A percentile compares a stretch with the other conserved stretches of the same genome.
These are phyloP conservation scores for Muricea muricata DNA, from an alignment of 92 coral and sea anemone genomes.

Conservation along the genomic window DNA sequence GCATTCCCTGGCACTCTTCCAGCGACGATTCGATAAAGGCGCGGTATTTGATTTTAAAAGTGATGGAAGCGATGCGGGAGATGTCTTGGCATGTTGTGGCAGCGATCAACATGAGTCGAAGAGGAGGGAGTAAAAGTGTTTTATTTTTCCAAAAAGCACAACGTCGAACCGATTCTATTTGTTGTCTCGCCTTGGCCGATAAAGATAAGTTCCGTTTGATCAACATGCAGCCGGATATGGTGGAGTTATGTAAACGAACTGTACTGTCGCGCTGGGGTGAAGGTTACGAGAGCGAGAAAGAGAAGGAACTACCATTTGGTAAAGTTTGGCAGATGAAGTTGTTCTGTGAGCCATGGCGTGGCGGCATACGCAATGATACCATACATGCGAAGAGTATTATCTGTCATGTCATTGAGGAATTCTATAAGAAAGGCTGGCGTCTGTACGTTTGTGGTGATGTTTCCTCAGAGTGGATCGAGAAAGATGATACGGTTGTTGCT, in stretches of 20 bases:
- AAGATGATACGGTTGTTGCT: neutral
- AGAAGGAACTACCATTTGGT: neutral
- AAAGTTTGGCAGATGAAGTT: constrained; percentile 21
- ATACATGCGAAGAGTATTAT: constrained; percentile 49
- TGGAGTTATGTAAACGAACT: constrained; percentile 9
- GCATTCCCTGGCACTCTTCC: constrained; percentile 66
- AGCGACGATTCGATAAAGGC: constrained; percentile 55
- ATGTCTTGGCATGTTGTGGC: constrained; percentile 60
- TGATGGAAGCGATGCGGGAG: constrained; percentile 54
- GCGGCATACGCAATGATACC: neutral
- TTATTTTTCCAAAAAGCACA: constrained; percentile 48
- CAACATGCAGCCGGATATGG: constrained; percentile 51
- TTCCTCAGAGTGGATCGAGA: constrained; percentile 13
- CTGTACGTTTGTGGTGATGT: constrained; percentile 53
- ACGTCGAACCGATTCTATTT: constrained; percentile 31
- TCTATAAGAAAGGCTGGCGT: constrained; percentile 48
- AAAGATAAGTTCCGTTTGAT: constrained; percentile 62
- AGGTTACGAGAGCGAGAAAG: neutral
- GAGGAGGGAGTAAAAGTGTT: constrained; percentile 45
- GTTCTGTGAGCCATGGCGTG: constrained; percentile 9
- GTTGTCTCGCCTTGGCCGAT: constrained; percentile 53
- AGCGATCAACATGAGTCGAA: constrained; percentile 54
- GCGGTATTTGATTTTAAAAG: constrained; percentile 50
- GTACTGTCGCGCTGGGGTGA: constrained; percentile 10
- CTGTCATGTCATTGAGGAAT: constrained; percentile 54